Evolutionary conservation across 2,113 vertebrate genomes (phyloP).

Genomic region (Salvelinus namaycush): DNA sequence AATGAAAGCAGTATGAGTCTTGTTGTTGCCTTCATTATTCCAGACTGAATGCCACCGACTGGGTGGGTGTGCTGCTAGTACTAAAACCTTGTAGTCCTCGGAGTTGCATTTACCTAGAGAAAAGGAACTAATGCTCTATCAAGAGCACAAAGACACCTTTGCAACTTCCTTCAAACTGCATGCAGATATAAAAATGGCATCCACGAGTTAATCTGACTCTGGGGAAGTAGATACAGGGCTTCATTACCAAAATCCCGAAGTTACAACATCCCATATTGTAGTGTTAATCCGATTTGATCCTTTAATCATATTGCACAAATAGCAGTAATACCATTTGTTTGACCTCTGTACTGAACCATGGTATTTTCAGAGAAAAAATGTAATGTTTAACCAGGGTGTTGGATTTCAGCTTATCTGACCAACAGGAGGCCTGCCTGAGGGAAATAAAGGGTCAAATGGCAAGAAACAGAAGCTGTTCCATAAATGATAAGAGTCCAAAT

Average conservation of each 20-base stretch:
- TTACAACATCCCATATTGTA: slow-evolving; percentile 21
- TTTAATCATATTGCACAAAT: slow-evolving; percentile 45
- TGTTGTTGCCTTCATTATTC: too few relatives aligned
- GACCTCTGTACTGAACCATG: slow-evolving; percentile 33
- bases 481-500: not conserved
- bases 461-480: not conserved
- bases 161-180: too few relatives aligned
- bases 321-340: slow-evolving; percentile 51
- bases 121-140: slow-evolving; percentile 7
- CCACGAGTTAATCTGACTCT: too few relatives aligned
- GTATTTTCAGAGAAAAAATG: slow-evolving; percentile 28
- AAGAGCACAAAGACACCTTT: slow-evolving; percentile 8
- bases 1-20: too few relatives aligned
- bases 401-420: slow-evolving; percentile 51
- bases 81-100: not conserved
- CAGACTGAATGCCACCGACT: slow-evolving; percentile 7
- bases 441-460: slow-evolving; percentile 17
- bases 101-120: slow-evolving; percentile 19
- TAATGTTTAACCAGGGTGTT: slow-evolving; percentile 65
- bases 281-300: slow-evolving; percentile 34
- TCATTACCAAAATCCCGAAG: not conserved
- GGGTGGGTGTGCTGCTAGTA: slow-evolving; percentile 2
- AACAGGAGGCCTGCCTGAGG: slow-evolving; percentile 14
- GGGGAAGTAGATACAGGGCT: too few relatives aligned
- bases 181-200: too few relatives aligned